Evolutionary conservation across 2,113 vertebrate species (phyloP), one percentile per base, ranked within the genome.

Genomic region (Phrynocephalus versicolor): DNA sequence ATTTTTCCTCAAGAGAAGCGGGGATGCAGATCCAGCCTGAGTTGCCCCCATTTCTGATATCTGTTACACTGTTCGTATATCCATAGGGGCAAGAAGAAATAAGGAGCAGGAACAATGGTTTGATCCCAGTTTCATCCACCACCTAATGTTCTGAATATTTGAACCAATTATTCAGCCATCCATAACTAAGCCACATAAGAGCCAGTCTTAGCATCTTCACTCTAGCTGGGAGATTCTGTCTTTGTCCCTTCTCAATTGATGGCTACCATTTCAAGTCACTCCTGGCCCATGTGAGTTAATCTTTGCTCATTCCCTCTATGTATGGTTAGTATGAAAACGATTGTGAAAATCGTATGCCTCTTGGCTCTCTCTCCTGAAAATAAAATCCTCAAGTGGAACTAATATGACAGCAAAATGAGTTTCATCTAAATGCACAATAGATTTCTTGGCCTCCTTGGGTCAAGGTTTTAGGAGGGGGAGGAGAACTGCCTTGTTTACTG

Each of bases 361-460:
- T 88, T 87, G 88, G 84, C 84, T 87, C 86, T 88, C 81, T 94
- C 79, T 67, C 73, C 64, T 90, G 67, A 78, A 95, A 91, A 93
- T 86, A 89, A 94, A 94, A 93, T 86, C 81, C 89, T 74, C 84
- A 88, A 84, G 83, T 85, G 76, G 89, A 95, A 92, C 79, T 92
- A 94, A 93, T 91, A 92, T 51, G 82, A 93, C 85, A 84, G 87
- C 13, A 82, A 93, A 94, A 94, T 90, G 23, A 92, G 88, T 93
- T 88, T 90, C 71, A 93, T 91, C 93, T 91, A 92, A 95, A 92
- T 90, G 57, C 93, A 91, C 72, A 91, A 73, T 87, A 90, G 57
- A 90, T 90, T 92, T 85, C 57, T 86, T 79, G 72, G 86, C 79
- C 83, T 93, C 92, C 81, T 39, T 51, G 69, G 91, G 90, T 89